Conservation (phyloP, 2,797 vertebrate genomes). For the Premnoplex brunnescens region DNA sequence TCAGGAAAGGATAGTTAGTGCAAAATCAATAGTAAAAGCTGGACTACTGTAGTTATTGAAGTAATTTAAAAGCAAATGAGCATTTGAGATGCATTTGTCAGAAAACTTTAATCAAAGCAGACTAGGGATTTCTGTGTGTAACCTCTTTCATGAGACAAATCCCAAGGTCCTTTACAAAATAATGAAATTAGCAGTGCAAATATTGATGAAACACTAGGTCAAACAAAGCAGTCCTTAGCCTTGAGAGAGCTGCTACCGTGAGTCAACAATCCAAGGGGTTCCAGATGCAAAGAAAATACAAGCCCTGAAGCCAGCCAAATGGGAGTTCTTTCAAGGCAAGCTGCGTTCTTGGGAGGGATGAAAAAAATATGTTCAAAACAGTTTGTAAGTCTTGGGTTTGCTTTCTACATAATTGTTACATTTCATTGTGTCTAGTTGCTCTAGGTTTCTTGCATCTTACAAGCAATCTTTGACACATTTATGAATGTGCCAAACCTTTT, state of each 20-base stretch:
- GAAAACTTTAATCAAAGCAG: not conserved
- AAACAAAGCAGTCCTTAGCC: slow-evolving; percentile 16
- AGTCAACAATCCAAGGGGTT: slow-evolving; percentile 29
- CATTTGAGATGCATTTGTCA: not conserved
- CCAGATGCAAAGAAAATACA: not conserved
- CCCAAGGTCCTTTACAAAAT: slow-evolving; percentile 10
- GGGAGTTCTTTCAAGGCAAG: not conserved
- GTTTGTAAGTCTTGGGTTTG: not conserved
- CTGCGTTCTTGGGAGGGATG: not conserved
- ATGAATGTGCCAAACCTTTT: not conserved
- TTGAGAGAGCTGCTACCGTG: not conserved
- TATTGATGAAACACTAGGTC: slow-evolving; percentile 17
- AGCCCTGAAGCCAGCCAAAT: not conserved
- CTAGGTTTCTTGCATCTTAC: not conserved
- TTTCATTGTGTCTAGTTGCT: not conserved
- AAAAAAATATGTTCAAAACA: not conserved
- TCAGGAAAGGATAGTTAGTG: not conserved
- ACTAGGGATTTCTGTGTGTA: not conserved
- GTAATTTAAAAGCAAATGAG: not conserved
- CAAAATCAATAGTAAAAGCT: not conserved
- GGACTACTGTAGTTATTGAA: not conserved
- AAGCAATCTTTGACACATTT: not conserved
- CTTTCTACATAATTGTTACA: not conserved
- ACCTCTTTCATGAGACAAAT: not conserved
- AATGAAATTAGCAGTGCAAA: slow-evolving; percentile 52